A percentile compares a stretch with the other conserved stretches of the same genome.
These are phyloP conservation scores for Amazona ochrocephala DNA, from an alignment of 2,797 vertebrate species.

Conservation along the genomic window DNA sequence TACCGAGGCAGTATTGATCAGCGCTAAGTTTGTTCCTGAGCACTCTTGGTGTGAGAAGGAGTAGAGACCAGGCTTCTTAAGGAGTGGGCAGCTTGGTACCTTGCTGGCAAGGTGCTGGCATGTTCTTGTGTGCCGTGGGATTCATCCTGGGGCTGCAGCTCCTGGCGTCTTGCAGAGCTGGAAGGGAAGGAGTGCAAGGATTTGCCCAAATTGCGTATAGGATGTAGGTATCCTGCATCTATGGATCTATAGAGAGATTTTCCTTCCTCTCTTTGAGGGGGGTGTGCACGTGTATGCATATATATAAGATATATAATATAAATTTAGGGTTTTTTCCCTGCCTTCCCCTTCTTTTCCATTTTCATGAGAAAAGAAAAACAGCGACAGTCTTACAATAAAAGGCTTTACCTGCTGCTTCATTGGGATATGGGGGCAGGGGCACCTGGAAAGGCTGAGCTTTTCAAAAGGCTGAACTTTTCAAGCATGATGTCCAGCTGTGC, in stretches of 20 bases:
- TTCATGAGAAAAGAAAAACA: neutral
- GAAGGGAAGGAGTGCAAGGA: neutral
- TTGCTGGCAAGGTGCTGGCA: accelerated
- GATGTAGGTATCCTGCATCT: neutral
- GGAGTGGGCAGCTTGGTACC: neutral
- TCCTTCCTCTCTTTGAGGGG: neutral
- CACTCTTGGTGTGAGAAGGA: neutral
- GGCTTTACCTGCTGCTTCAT: neutral
- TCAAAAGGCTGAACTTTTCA: neutral
- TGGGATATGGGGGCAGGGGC: neutral
- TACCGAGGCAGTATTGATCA: neutral
- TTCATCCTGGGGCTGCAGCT: neutral
- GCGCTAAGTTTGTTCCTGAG: neutral
- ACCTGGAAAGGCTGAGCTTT: neutral
- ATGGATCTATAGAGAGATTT: neutral
- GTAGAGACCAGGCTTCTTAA: neutral
- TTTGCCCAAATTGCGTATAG: neutral
- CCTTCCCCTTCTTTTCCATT: neutral
- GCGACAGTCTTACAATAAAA: neutral
- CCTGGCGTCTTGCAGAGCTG: neutral
- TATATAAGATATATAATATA: neutral
- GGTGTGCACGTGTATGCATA: neutral
- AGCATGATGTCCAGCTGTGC: neutral
- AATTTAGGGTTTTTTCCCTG: neutral
- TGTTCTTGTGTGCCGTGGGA: accelerated